A percentile compares a stretch with the other conserved stretches of the same genome.
phyloP scores from a whole-genome alignment of 2,113 vertebrate species.

The Sus scrofa region T2T-Sscrofa CM000822.6:68142001-68142500 shows the following conservation, averaged over 20 bases:
- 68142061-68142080: conserved; percentile 77
- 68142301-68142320: conserved; percentile 6
- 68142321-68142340: conserved; percentile 19
- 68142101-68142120: conserved; percentile 75
- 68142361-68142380: neutral
- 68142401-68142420: neutral
- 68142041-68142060: conserved; percentile 80
- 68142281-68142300: conserved; percentile 61
- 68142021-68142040: conserved; percentile 75
- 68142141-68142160: conserved; percentile 66
- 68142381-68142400: neutral
- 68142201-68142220: neutral
- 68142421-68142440: neutral
- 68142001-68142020: conserved; percentile 74
- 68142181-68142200: neutral
- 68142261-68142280: neutral
- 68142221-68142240: neutral
- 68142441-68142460: neutral
- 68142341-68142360: neutral
- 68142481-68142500: neutral
- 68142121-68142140: conserved; percentile 57
- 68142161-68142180: conserved; percentile 68
- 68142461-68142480: fast-evolving
- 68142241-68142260: neutral
- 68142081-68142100: conserved; percentile 66